These are phyloP conservation scores for Danio choprae DNA, from an alignment of 2,797 vertebrate genomes.

Conservation along the genomic window DNA sequence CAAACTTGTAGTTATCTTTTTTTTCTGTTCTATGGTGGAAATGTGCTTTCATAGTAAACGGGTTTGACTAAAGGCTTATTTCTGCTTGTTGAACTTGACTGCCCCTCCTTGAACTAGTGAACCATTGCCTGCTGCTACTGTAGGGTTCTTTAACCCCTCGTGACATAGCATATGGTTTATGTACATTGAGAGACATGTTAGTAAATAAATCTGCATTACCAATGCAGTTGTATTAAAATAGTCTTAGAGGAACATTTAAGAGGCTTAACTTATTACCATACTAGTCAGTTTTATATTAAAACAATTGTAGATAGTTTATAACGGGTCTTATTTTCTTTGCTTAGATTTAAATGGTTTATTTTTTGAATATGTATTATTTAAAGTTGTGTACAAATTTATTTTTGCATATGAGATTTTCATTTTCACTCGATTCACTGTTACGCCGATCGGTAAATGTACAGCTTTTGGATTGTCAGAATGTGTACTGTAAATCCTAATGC, in stretches of 20 bases:
- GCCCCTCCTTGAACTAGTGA: conserved; percentile 53
- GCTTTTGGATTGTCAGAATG: conserved; percentile 9
- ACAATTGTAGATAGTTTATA: conserved; percentile 74
- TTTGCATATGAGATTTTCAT: conserved; percentile 53
- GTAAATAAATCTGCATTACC: conserved; percentile 66
- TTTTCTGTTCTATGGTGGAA: too few species aligned
- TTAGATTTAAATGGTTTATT: conserved; percentile 70
- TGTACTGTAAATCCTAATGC: conserved; percentile 31
- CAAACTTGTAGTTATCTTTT: too few species aligned
- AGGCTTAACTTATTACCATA: conserved; percentile 70
- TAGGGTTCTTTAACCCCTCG: conserved; percentile 59
- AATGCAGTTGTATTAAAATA: conserved; percentile 64
- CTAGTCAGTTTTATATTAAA: conserved; percentile 68
- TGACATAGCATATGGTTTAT: conserved; percentile 60
- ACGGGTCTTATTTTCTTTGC: conserved; percentile 62
- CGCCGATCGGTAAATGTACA: background rate
- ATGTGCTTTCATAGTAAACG: too few species aligned
- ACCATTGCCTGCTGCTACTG: conserved; percentile 72
- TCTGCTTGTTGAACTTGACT: conserved; percentile 36
- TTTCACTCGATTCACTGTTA: conserved; percentile 35
- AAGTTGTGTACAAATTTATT: conserved; percentile 69
- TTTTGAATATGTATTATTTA: conserved; percentile 71
- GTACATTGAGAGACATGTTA: conserved; percentile 58
- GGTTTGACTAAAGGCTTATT: conserved; percentile 2
- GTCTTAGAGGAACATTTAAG: conserved; percentile 59